A percentile compares a stretch with the other conserved stretches of the same genome.
Evolutionary conservation across 2,888 invertebrate species (phyloP).

Genomic region (Rhimphoctona megacephalus): DNA sequence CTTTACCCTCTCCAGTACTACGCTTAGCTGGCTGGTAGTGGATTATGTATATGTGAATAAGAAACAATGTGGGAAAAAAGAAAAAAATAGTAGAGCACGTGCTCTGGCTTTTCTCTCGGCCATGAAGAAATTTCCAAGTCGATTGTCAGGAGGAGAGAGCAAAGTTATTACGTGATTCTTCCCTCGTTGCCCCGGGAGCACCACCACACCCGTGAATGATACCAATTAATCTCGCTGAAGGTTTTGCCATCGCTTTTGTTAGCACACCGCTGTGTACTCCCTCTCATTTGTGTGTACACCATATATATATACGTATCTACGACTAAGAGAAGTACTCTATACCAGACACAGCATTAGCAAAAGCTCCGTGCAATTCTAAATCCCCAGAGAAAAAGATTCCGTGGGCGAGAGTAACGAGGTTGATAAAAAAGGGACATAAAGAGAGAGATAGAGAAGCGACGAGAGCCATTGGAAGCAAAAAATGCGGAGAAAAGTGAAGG

Average conservation of each 20-base stretch:
- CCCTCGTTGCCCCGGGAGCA: conserved; percentile 36
- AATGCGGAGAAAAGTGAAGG: conserved; percentile 37
- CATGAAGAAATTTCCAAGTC: conserved; percentile 63
- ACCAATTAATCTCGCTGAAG: conserved; percentile 68
- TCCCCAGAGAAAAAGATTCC: conserved; percentile 54
- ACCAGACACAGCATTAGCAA: conserved; percentile 51
- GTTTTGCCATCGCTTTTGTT: conserved; percentile 68
- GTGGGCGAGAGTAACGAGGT: conserved; percentile 64
- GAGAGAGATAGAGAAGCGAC: conserved; percentile 53
- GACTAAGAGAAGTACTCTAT: conserved; percentile 25
- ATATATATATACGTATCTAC: not conserved
- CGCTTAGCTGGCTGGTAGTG: not conserved
- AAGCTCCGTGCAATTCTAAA: conserved; percentile 52
- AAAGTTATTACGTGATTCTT: conserved; percentile 67
- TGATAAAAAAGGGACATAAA: conserved; percentile 52
- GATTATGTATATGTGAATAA: conserved; percentile 2
- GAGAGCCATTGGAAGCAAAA: conserved; percentile 55
- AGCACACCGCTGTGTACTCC: conserved; percentile 53
- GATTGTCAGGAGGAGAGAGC: conserved; percentile 54
- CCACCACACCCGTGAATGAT: conserved; percentile 61
- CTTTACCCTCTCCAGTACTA: not conserved
- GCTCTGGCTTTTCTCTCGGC: conserved; percentile 50
- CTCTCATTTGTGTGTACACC: conserved; percentile 18
- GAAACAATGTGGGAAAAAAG: conserved; percentile 31
- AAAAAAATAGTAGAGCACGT: conserved; percentile 40